phyloP scores from a whole-genome alignment of 2,113 vertebrate species.

The Tiliqua scincoides region DNA sequence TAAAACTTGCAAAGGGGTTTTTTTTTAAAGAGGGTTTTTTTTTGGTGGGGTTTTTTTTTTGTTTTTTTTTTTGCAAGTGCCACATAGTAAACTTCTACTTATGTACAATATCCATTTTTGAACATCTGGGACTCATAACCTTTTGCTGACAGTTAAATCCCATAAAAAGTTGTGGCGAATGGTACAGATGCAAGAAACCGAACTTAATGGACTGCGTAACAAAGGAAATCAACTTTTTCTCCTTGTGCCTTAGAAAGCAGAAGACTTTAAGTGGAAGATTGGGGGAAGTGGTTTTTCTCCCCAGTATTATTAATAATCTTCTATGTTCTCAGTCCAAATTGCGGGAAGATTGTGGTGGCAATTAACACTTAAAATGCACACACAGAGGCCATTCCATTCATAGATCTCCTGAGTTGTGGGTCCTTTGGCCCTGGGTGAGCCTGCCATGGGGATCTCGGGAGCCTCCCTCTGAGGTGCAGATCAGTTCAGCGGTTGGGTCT shows the following conservation, averaged over 20 bases:
- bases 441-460: neutral
- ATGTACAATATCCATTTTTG: conserved; percentile 68
- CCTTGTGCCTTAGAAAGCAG: conserved; percentile 37
- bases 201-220: conserved; percentile 63
- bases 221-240: conserved; percentile 61
- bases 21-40: too few relatives aligned
- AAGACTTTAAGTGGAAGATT: neutral
- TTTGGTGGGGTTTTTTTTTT: too few relatives aligned
- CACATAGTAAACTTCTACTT: conserved; percentile 60
- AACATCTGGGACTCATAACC: conserved; percentile 74
- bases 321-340: neutral
- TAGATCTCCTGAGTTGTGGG: neutral
- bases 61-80: neutral
- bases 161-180: conserved; percentile 69
- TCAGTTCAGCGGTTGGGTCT: too few relatives aligned
- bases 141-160: conserved; percentile 72
- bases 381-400: too few relatives aligned
- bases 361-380: neutral
- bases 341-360: neutral
- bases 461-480: neutral
- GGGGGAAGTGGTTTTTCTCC: conserved; percentile 28
- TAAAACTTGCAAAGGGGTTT: too few relatives aligned
- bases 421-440: neutral
- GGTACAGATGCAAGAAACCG: conserved; percentile 67
- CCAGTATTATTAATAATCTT: neutral